These are phyloP conservation scores for Noctua pronuba DNA, from an alignment of 2,888 invertebrate species.

Conservation along the genomic window DNA sequence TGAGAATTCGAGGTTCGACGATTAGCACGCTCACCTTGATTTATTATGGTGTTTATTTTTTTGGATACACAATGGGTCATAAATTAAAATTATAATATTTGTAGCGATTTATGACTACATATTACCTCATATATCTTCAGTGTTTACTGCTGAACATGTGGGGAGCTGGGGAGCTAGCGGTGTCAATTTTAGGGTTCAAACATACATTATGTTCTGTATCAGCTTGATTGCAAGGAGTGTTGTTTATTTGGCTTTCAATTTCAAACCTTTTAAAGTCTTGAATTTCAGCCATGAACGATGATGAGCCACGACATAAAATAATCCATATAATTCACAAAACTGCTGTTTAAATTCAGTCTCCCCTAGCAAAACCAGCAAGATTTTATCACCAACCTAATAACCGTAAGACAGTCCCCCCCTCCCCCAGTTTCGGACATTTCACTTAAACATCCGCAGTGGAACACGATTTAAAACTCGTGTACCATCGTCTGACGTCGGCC, in stretches of 20 bases:
- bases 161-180: neutral
- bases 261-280: neutral
- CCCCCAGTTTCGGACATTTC: constrained; percentile 60
- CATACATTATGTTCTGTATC: neutral
- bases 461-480: constrained; percentile 69
- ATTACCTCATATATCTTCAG: constrained; percentile 40
- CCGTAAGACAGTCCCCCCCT: constrained; percentile 44
- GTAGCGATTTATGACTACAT: constrained; percentile 45
- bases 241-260: constrained; percentile 3
- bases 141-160: constrained; percentile 14
- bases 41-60: constrained; percentile 62
- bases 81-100: constrained; percentile 58
- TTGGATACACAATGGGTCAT: constrained; percentile 52
- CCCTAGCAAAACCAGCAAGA: constrained; percentile 30
- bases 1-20: constrained; percentile 70
- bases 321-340: neutral
- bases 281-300: neutral
- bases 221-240: neutral
- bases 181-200: neutral
- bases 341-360: constrained; percentile 24
- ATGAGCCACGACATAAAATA: neutral
- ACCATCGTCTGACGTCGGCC: constrained; percentile 68
- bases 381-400: constrained; percentile 47
- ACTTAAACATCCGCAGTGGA: constrained; percentile 67
- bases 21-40: constrained; percentile 70